phyloP scores from a whole-genome alignment of 2,113 vertebrate species.

The Camelus dromedarius region DNA sequence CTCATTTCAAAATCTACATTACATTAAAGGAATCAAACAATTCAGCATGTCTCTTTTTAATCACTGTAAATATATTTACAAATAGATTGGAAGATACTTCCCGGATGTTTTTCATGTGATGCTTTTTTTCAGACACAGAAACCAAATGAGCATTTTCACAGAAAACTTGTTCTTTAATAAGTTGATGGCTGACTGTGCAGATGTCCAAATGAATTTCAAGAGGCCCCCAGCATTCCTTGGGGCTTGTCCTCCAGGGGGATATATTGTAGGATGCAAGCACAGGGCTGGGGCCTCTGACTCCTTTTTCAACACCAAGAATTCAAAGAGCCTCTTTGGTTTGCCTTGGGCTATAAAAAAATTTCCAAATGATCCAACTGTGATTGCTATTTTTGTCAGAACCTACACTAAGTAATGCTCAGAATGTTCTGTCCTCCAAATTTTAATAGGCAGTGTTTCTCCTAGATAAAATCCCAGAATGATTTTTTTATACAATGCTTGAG shows the following conservation, averaged over 20 bases:
- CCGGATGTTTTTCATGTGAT: slow-evolving; percentile 45
- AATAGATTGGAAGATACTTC: slow-evolving; percentile 39
- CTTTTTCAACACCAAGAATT: slow-evolving; percentile 47
- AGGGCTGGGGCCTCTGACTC: not conserved
- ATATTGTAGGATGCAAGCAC: not conserved
- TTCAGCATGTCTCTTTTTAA: not conserved
- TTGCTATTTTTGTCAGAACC: slow-evolving; percentile 58
- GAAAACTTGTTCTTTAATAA: slow-evolving; percentile 54
- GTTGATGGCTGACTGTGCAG: slow-evolving; percentile 25
- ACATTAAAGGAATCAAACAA: not conserved
- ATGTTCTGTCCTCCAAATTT: slow-evolving; percentile 58
- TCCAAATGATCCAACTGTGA: slow-evolving; percentile 36
- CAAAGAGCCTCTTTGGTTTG: slow-evolving; percentile 18
- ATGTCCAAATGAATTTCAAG: slow-evolving; percentile 38
- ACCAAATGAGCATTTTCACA: slow-evolving; percentile 53
- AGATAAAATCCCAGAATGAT: not conserved
- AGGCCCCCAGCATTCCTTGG: not conserved
- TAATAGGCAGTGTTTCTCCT: slow-evolving; percentile 56
- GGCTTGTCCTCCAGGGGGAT: not conserved
- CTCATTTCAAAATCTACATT: slow-evolving; percentile 54
- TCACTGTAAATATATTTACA: slow-evolving; percentile 32
- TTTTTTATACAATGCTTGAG: slow-evolving; percentile 36
- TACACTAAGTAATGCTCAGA: slow-evolving; percentile 27
- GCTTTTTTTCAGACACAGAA: slow-evolving; percentile 39
- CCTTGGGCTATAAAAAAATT: not conserved